phyloP scores from a whole-genome alignment of 2,797 vertebrate species.

The Typhlichthys eigenmanni region DNA sequence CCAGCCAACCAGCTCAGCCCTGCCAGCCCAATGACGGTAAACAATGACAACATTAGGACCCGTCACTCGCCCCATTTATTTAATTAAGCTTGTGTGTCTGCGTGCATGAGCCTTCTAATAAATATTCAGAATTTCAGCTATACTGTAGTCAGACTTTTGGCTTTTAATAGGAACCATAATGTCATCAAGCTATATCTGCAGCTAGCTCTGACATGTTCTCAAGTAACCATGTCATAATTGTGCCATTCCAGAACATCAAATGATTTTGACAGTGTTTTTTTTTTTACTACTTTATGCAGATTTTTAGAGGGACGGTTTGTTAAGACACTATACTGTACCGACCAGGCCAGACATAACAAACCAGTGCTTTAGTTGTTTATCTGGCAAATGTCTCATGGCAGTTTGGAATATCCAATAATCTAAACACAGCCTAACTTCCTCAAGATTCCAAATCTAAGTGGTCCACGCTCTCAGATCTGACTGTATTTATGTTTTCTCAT shows the following conservation, averaged over 20 bases:
- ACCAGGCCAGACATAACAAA: slow-evolving; percentile 36
- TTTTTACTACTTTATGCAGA: slow-evolving; percentile 8
- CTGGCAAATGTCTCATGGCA: slow-evolving; percentile 43
- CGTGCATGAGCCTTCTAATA: slow-evolving; percentile 14
- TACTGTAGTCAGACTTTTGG: too few species aligned
- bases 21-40: slow-evolving; percentile 9
- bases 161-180: not conserved
- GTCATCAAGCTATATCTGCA: not conserved
- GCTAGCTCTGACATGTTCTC: slow-evolving; percentile 16
- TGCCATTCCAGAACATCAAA: slow-evolving; percentile 3
- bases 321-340: slow-evolving; percentile 39
- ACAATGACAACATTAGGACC: slow-evolving; percentile 24
- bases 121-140: slow-evolving; percentile 5
- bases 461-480: slow-evolving; percentile 21
- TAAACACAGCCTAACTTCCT: slow-evolving; percentile 57
- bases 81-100: slow-evolving; percentile 7
- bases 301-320: slow-evolving; percentile 27
- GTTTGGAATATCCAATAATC: slow-evolving; percentile 38
- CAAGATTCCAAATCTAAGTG: slow-evolving; percentile 41
- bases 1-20: slow-evolving; percentile 11
- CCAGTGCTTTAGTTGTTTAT: slow-evolving; percentile 45
- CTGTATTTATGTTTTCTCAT: slow-evolving; percentile 34
- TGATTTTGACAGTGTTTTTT: slow-evolving; percentile 15
- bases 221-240: slow-evolving; percentile 3
- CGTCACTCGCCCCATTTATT: not conserved